Evolutionary conservation across 2,888 invertebrate species (phyloP), one percentile per base, ranked within the genome.

Genomic region (Amblyjoppa fuscipennis): DNA sequence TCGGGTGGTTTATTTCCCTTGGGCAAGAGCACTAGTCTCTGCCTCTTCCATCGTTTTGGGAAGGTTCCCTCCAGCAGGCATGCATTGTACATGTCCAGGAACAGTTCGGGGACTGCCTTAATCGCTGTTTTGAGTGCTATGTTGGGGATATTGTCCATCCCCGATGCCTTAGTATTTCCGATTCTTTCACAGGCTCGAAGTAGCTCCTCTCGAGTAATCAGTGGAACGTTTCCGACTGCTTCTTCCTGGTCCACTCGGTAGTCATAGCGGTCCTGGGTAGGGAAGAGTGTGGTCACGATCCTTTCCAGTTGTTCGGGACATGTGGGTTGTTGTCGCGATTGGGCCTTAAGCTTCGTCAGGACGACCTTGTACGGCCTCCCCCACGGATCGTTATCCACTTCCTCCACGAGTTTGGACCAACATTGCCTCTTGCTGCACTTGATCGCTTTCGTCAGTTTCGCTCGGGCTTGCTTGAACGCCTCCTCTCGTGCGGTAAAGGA

Each of bases 21-120:
- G 0, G 86, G 87, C 7, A 89, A 66, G 5, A 89, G 88, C 0
- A 89, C 88, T 0, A 89, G 85, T 41, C 85, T 69, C 51, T 86
- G 78, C 45, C 7, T 11, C 28, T 89, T 88, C 86, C 87, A 88
- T 16, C n/a, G 11, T 1, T 9, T n/a, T 0, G 88, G 89, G 31
- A 89, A 90, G 7, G 28, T 71, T 7, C 87, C 86, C 38, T 86
- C 87, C 16, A 11, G 28, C 5, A 87, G 82, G 69, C 85, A 85
- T 20, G 75, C 11, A 25, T 87, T 71, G 41, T 85, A 81, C 5
- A 75, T 59, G n/a, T 84, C 81, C 1, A 87, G 25, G 80, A 88
- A 89, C n/a, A 90, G 6, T 0, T 64, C 78, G 2, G 88, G 88
- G 3, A 73, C 78, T 66, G 49, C 74, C 6, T 69, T 64, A 2